Conservation (phyloP, 2,888 invertebrate species). For the Rotaria macrura region DNA sequence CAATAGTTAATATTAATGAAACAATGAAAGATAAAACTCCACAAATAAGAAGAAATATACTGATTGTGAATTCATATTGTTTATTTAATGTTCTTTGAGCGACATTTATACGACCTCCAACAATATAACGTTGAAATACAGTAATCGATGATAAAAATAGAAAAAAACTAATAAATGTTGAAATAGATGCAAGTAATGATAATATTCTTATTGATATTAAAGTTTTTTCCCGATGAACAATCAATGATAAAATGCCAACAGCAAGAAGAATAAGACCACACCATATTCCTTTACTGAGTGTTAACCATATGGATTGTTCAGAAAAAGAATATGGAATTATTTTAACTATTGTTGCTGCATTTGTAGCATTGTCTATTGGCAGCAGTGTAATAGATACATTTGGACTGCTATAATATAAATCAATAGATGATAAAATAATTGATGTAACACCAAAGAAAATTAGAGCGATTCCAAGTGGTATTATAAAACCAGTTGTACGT, state of each 20-base stretch:
- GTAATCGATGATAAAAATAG: not conserved
- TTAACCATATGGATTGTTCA: conserved; percentile 4
- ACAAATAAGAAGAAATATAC: not conserved
- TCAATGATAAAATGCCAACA: not conserved
- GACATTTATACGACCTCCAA: not conserved
- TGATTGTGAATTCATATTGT: not conserved
- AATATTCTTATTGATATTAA: not conserved
- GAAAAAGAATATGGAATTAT: not conserved
- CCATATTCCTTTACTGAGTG: not conserved
- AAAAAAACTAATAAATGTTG: not conserved
- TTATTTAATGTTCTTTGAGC: not conserved
- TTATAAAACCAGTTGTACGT: not conserved
- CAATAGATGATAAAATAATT: not conserved
- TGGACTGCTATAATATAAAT: not conserved
- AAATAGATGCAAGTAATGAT: not conserved
- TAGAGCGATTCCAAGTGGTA: conserved; percentile 7
- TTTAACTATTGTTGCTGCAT: not conserved
- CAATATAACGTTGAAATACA: not conserved
- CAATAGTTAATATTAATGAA: not conserved
- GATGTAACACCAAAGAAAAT: not conserved
- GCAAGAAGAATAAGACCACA: not conserved
- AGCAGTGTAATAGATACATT: not conserved
- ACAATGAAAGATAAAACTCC: not conserved
- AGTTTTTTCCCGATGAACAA: not conserved
- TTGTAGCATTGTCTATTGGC: not conserved